These are phyloP conservation scores for Amphibalanus amphitrite DNA, from an alignment of 1,140 invertebrate species.

Conservation along the genomic window DNA sequence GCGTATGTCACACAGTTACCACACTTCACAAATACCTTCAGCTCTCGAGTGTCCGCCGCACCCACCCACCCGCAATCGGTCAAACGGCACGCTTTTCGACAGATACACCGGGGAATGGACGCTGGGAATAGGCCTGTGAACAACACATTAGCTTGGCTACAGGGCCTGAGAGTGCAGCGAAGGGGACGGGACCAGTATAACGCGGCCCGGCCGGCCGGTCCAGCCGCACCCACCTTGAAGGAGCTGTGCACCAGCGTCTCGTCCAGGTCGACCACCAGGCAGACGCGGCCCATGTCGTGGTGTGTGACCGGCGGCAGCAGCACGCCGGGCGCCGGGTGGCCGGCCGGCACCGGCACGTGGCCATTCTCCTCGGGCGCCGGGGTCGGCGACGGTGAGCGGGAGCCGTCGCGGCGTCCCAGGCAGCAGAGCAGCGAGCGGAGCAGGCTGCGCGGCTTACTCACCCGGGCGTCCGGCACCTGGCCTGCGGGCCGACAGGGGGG, in stretches of 20 bases:
- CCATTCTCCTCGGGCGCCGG: too few species aligned
- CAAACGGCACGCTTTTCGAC: too few species aligned
- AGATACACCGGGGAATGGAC: too few species aligned
- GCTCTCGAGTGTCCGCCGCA: too few species aligned
- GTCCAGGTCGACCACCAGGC: slow-evolving; percentile 99
- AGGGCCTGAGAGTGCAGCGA: background rate
- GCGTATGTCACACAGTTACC: too few species aligned
- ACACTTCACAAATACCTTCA: too few species aligned
- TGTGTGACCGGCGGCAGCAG: slow-evolving; percentile 72
- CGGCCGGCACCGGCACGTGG: background rate
- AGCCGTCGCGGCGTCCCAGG: background rate
- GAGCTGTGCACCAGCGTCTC: slow-evolving; percentile 99
- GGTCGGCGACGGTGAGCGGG: too few species aligned
- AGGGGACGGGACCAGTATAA: too few species aligned
- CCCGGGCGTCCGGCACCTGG: background rate
- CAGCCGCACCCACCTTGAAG: slow-evolving; percentile 63
- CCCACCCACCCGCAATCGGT: too few species aligned
- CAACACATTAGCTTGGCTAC: too few species aligned
- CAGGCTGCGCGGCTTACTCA: background rate
- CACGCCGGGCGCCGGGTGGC: slow-evolving; percentile 33
- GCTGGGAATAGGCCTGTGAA: too few species aligned
- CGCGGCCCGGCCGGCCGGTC: background rate
- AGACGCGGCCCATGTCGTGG: slow-evolving; percentile 91
- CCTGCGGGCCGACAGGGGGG: background rate
- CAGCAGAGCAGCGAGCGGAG: slow-evolving; percentile 2